These are phyloP conservation scores for Euplexia lucipara DNA, from an alignment of 2,888 invertebrate species.

Conservation along the genomic window DNA sequence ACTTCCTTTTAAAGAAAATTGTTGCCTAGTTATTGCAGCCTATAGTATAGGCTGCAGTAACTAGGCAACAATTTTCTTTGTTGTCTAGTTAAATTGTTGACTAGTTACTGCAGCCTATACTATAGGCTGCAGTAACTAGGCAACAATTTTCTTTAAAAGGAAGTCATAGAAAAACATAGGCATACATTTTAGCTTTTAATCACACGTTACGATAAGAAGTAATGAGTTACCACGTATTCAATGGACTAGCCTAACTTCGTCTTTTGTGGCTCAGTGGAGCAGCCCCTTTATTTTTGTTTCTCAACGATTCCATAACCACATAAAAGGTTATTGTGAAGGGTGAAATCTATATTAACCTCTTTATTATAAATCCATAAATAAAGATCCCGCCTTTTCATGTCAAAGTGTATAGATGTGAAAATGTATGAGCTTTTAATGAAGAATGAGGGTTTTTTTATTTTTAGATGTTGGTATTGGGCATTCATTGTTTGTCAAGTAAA, in stretches of 20 bases:
- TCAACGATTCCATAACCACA: slow-evolving; percentile 21
- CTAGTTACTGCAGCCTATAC: too few relatives aligned
- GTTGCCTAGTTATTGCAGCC: too few relatives aligned
- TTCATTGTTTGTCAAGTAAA: too few relatives aligned
- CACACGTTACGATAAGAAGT: slow-evolving; percentile 20
- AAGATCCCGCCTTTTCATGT: not conserved
- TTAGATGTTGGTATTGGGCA: too few relatives aligned
- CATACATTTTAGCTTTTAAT: slow-evolving; percentile 1
- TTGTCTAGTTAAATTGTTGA: too few relatives aligned
- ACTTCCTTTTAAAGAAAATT: too few relatives aligned
- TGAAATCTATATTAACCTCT: slow-evolving; percentile 16
- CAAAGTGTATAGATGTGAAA: not conserved
- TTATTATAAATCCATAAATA: slow-evolving; percentile 9
- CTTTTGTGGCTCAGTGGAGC: slow-evolving; percentile 34
- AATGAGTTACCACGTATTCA: slow-evolving; percentile 27
- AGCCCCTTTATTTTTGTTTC: slow-evolving; percentile 51
- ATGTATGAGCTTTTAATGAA: not conserved
- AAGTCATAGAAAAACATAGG: not conserved
- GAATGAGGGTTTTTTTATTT: too few relatives aligned
- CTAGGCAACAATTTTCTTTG: too few relatives aligned
- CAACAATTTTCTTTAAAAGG: too few relatives aligned
- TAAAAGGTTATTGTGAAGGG: slow-evolving; percentile 21
- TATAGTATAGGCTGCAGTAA: too few relatives aligned
- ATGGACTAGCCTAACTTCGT: slow-evolving; percentile 48
- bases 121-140: too few relatives aligned